Evolutionary conservation across 2,797 vertebrate genomes (phyloP).

Genomic region (Crocodylus rhombifer): DNA sequence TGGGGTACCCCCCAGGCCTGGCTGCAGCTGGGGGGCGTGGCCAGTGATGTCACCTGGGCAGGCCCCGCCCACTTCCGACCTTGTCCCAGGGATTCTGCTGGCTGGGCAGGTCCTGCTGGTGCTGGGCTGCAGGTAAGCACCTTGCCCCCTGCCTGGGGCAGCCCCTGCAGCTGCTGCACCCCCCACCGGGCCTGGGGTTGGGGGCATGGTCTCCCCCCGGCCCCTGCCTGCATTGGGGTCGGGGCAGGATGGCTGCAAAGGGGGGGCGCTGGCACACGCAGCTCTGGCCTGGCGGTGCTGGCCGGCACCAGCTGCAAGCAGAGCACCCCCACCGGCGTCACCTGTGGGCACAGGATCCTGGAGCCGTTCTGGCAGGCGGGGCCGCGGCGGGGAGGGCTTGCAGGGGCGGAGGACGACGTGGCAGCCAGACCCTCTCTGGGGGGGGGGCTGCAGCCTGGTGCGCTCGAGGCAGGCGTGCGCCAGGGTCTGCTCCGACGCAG

Average conservation of each 20-base stretch:
- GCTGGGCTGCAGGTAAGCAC: not conserved
- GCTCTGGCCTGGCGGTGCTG: too few relatives aligned
- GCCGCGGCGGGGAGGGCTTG: too few relatives aligned
- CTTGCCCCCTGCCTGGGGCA: too few relatives aligned
- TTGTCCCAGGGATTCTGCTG: slow-evolving; percentile 43
- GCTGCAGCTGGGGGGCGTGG: not conserved
- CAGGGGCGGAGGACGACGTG: not conserved
- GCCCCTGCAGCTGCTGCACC: rapidly evolving
- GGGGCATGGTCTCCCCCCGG: too few relatives aligned
- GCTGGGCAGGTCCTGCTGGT: rapidly evolving
- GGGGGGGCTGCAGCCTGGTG: too few relatives aligned
- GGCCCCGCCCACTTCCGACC: slow-evolving; percentile 51
- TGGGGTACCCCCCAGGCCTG: not conserved
- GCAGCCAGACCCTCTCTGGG: not conserved
- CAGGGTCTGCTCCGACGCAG: too few relatives aligned
- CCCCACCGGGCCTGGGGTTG: too few relatives aligned
- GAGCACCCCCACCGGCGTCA: too few relatives aligned
- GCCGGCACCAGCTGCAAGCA: too few relatives aligned
- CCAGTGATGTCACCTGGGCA: not conserved
- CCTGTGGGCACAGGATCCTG: too few relatives aligned
- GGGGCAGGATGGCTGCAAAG: not conserved
- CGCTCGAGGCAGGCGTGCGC: too few relatives aligned
- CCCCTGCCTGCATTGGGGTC: not conserved
- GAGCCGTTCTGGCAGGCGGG: too few relatives aligned
- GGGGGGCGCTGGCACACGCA: not conserved